Percentiles rank a stretch among this genome's conserved stretches.
Evolutionary conservation across 92 coral and sea anemone genomes (phyloP).

Genomic region (Palythoa grandis): DNA sequence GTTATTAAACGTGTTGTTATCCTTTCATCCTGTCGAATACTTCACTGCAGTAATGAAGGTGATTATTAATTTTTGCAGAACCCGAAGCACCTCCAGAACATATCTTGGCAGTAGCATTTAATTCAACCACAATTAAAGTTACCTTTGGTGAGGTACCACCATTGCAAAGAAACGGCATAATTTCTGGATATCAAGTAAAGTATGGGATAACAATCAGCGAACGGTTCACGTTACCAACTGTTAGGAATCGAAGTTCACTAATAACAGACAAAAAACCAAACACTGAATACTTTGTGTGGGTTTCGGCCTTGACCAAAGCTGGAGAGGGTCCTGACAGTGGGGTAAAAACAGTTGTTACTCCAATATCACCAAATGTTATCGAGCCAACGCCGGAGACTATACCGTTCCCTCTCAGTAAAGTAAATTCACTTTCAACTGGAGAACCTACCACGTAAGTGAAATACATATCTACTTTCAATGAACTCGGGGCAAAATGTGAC

Average conservation of each 20-base stretch:
- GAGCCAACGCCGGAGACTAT: background rate
- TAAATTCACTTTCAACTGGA: background rate
- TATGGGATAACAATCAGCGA: background rate
- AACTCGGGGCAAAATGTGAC: background rate
- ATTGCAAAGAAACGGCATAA: background rate
- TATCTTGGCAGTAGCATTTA: background rate
- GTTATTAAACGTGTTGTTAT: no score
- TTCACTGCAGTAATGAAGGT: no score
- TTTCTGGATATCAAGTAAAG: background rate
- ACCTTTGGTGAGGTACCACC: background rate
- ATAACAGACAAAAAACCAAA: background rate
- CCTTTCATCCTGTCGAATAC: no score
- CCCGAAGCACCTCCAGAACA: background rate
- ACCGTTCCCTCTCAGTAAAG: background rate
- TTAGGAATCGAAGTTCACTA: background rate
- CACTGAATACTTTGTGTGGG: background rate
- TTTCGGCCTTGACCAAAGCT: background rate
- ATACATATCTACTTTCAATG: background rate
- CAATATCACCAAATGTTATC: background rate
- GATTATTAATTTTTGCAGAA: background rate
- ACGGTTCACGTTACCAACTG: background rate
- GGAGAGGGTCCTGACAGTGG: background rate
- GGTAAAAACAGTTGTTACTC: background rate
- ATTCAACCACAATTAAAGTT: background rate
- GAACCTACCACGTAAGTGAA: background rate